Evolutionary conservation across 2,113 vertebrate genomes (phyloP), one percentile per base, ranked within the genome.

Genomic region (Calidris pygmaea): DNA sequence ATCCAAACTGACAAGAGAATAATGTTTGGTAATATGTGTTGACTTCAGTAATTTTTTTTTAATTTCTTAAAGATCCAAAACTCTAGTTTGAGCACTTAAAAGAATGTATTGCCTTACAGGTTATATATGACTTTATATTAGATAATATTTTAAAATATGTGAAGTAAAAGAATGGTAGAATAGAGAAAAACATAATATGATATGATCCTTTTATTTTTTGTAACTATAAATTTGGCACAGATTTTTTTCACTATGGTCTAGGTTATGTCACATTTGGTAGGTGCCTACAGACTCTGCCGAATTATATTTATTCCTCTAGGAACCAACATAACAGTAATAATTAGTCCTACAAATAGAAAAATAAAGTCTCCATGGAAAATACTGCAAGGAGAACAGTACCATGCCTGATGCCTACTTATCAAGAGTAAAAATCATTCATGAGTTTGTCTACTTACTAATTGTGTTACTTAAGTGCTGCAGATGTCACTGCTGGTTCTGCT

Each of bases 81-180:
- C 10, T 60, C 17, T 55, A 27, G 6, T 47, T 68, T 71, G 52
- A 81, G 26, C 41, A 53, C 27, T 72, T 84, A 29, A 37, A 71
- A 66, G 12, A 65, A 39, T 5, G 2, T 15, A 23, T 21, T 6
- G 2, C 41, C 22, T 70, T 74, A 14, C 0, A 1, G 53, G 5
- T 34, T 73, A 58, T 45, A 19, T 43, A 10, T 6, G 13, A 37
- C 10, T 43, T 70, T 34, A 22, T 32, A 9, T 47, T 37, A 48
- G 26, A 50, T 83, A 66, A 13, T 47, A 7, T 23, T 55, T 76
- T 17, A 32, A 80, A 80, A 74, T 45, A 24, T 10, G 2, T 37
- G 10, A 85, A 78, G 17, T 41, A 52, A 75, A 81, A 58, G 5
- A 30, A 67, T 20, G 74, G 23, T 29, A 55, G 6, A 60, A 14